Base-by-base conservation (phyloP, 2,888 invertebrate genomes). In the Macrosiphum euphorbiae region DNA sequence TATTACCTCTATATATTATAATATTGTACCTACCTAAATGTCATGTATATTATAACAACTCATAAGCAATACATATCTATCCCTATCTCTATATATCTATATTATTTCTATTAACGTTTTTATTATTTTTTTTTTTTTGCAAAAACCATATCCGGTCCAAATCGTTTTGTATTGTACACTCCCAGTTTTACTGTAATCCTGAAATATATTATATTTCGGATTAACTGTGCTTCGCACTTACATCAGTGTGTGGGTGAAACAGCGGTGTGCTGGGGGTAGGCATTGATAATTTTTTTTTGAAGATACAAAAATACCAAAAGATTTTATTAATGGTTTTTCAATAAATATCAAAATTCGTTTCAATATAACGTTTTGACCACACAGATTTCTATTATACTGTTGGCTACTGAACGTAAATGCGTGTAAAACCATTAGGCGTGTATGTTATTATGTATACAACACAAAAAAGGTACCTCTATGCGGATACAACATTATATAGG, bases 201-300 rank as follows among this genome's bases (percentile, higher is more conserved):
- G 61, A n/a, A 67, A 67, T 16, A 24, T 67, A 67, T 16, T 55
- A 5, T 67, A 67, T 16, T n/a, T 67, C 16, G 67, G 67, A 67
- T 67, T n/a, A 67, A 67, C 67, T 16, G 67, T 67, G n/a, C n/a
- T 67, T 67, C n/a, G 67, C n/a, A n/a, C 67, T n/a, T 67, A 67
- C 55, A 16, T 5, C 67, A 67, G 20, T 78, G 35, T 78, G 5
- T 78, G 8, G 67, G 78, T 35, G 20, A 35, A 78, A 78, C 78
- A 20, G 35, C 20, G 3, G n/a, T 67, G 16, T n/a, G n/a, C 16
- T 67, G 20, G 1, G 61, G 0, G n/a, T 13, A 13, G 4, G 13
- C 8, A n/a, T 35, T 78, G 78, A 35, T n/a, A 11, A 20, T 78
- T 78, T 35, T 67, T n/a, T n/a, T 67, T n/a, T 67, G 78, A 78